Conservation (phyloP, 2,797 vertebrate species). For the Chrysocyon brachyurus region DNA sequence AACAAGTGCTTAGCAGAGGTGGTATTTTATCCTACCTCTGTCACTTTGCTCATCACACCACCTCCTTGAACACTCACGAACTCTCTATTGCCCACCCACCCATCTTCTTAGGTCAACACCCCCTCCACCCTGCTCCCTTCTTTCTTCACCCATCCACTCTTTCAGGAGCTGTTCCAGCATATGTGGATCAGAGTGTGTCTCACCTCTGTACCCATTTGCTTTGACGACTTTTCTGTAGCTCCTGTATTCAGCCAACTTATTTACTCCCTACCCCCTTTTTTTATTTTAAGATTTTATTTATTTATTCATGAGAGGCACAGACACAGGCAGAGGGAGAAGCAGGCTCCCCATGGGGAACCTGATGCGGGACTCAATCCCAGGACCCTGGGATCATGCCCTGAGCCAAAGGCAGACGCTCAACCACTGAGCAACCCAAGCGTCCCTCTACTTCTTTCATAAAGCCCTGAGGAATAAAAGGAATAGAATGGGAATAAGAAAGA, state of each 20-base stretch:
- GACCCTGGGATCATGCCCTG: too few relatives aligned
- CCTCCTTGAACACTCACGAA: not conserved
- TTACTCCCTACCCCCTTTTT: not conserved
- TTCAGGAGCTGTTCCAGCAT: not conserved
- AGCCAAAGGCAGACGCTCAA: too few relatives aligned
- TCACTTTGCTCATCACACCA: not conserved
- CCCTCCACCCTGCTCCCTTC: not conserved
- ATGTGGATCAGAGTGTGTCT: rapidly evolving
- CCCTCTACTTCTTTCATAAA: not conserved
- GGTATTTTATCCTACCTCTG: not conserved
- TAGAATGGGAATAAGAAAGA: not conserved
- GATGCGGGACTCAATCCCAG: too few relatives aligned
- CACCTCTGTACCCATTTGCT: not conserved
- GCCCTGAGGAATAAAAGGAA: not conserved
- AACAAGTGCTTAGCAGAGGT: rapidly evolving
- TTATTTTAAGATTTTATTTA: too few relatives aligned
- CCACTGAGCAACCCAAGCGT: too few relatives aligned
- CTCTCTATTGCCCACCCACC: not conserved
- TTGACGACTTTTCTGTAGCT: not conserved
- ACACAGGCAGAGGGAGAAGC: too few relatives aligned
- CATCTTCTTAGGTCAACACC: not conserved
- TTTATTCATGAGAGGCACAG: too few relatives aligned
- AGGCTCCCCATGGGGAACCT: too few relatives aligned
- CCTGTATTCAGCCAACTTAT: not conserved
- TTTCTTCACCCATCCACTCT: not conserved